These are phyloP conservation scores for Aromia moschata DNA, from an alignment of 2,888 invertebrate species.

Conservation along the genomic window DNA sequence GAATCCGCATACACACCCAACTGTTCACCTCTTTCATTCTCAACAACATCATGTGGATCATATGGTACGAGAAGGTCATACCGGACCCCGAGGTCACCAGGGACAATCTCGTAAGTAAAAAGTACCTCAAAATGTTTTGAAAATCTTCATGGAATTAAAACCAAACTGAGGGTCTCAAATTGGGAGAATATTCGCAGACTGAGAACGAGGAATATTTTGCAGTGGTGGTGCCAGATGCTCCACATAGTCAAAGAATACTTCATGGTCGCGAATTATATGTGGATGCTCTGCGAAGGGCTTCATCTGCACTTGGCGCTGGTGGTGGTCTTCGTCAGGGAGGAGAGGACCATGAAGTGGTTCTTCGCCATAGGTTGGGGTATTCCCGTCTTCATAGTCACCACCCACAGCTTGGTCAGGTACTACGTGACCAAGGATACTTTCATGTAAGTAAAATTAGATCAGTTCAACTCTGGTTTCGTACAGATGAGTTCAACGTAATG, in stretches of 20 bases:
- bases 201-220: too few species aligned
- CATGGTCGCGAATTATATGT: constrained; percentile 80
- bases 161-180: too few species aligned
- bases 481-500: too few species aligned
- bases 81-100: constrained; percentile 67
- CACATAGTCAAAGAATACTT: constrained; percentile 76
- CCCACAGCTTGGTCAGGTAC: constrained; percentile 62
- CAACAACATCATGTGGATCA: constrained; percentile 79
- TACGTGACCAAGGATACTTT: constrained; percentile 65
- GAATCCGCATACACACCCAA: constrained; percentile 81
- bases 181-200: too few species aligned
- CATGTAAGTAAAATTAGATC: constrained; percentile 63
- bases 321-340: constrained; percentile 79
- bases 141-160: too few species aligned
- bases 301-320: constrained; percentile 80
- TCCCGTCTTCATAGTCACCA: constrained; percentile 65
- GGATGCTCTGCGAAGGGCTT: constrained; percentile 86
- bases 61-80: constrained; percentile 76
- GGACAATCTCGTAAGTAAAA: constrained; percentile 68
- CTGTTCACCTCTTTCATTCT: constrained; percentile 79
- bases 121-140: too few species aligned
- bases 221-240: constrained; percentile 77
- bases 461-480: too few species aligned
- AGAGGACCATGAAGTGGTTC: constrained; percentile 76
- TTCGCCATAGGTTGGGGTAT: constrained; percentile 74